phyloP scores from a whole-genome alignment of 2,888 invertebrate genomes.

The Mesochorus sp. region DNA sequence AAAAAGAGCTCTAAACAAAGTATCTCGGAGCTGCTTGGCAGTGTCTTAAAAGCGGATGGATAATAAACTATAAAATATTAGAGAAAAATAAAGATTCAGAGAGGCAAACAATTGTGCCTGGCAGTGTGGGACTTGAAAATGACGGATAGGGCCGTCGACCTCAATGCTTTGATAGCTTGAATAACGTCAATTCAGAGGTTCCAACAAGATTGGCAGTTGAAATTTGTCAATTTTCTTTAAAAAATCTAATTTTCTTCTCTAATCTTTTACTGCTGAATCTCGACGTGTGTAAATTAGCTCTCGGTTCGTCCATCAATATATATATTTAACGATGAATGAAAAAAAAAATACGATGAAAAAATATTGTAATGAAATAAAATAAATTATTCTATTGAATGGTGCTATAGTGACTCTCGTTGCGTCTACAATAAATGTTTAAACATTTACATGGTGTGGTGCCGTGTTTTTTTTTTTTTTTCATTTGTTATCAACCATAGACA shows the following conservation, averaged over 20 bases:
- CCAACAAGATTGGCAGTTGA: slow-evolving; percentile 53
- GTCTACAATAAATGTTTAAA: slow-evolving; percentile 62
- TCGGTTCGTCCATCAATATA: not conserved
- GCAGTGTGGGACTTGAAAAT: slow-evolving; percentile 47
- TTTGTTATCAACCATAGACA: slow-evolving; percentile 41
- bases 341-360: too few relatives aligned
- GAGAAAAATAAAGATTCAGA: slow-evolving; percentile 12
- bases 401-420: slow-evolving; percentile 63
- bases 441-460: slow-evolving; percentile 60
- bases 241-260: slow-evolving; percentile 1
- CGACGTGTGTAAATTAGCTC: slow-evolving; percentile 35
- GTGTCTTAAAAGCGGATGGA: slow-evolving; percentile 67
- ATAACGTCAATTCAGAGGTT: slow-evolving; percentile 15
- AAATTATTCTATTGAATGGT: slow-evolving; percentile 53
- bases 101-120: slow-evolving; percentile 44
- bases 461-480: not conserved
- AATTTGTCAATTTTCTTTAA: not conserved
- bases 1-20: too few relatives aligned
- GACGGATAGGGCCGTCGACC: slow-evolving; percentile 8
- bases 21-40: slow-evolving; percentile 49
- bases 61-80: slow-evolving; percentile 41
- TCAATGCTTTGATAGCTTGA: slow-evolving; percentile 17
- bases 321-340: not conserved
- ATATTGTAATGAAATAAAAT: too few relatives aligned
- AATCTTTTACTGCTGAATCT: slow-evolving; percentile 2